phyloP scores from a whole-genome alignment of 2,113 vertebrate genomes.

The Misgurnus mizolepis region DNA sequence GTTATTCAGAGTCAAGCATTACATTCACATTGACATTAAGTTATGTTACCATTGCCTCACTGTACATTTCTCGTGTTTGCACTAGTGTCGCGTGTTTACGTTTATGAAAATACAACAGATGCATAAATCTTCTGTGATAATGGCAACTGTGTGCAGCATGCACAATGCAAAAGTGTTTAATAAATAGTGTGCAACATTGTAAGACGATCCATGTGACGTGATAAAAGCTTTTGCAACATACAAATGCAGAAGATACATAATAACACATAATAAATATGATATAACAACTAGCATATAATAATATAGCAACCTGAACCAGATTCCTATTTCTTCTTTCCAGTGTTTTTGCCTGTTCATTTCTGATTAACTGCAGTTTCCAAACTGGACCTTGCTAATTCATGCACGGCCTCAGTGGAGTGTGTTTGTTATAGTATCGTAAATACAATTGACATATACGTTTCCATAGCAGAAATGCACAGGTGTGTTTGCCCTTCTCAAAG shows the following conservation, averaged over 20 bases:
- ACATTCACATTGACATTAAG: neutral
- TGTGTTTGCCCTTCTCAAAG: constrained; percentile 6
- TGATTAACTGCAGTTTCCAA: neutral
- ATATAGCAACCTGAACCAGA: neutral
- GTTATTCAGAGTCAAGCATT: neutral
- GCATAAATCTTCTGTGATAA: neutral
- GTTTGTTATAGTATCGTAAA: neutral
- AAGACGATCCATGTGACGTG: too few relatives aligned
- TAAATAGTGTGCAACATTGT: neutral
- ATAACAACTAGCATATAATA: too few relatives aligned
- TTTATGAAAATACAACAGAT: too few relatives aligned
- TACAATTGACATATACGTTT: neutral
- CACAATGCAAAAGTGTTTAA: neutral
- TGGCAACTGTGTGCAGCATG: neutral
- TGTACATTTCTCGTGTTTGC: neutral
- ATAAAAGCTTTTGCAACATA: too few relatives aligned
- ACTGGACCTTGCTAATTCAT: too few relatives aligned
- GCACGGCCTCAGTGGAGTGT: neutral
- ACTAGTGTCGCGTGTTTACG: neutral
- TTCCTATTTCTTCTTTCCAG: neutral
- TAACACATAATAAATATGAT: too few relatives aligned
- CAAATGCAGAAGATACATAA: too few relatives aligned
- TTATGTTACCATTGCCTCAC: neutral
- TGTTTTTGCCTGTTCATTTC: neutral
- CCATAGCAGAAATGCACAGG: constrained; percentile 1